These are phyloP conservation scores for Augochlora pura DNA, from an alignment of 1,140 invertebrate genomes.

Conservation along the genomic window DNA sequence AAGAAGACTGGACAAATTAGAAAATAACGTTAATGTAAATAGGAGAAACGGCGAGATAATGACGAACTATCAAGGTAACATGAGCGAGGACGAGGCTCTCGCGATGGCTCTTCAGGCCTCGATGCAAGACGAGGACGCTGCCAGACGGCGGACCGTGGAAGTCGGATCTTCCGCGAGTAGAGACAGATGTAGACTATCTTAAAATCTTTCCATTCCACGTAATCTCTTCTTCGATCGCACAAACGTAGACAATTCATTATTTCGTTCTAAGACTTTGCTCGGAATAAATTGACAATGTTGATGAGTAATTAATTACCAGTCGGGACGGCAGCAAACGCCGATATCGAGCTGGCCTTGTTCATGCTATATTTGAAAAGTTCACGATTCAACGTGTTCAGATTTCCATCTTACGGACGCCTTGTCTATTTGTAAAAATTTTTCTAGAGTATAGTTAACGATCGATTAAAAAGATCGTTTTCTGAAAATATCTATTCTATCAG, in stretches of 20 bases:
- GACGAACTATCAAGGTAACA: constrained; percentile 73
- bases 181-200: constrained; percentile 80
- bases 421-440: constrained; percentile 1
- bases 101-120: constrained; percentile 90
- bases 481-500: not conserved
- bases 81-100: constrained; percentile 93
- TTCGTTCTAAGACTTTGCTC: constrained; percentile 3
- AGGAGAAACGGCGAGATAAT: constrained; percentile 50
- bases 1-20: constrained; percentile 68
- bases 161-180: constrained; percentile 74
- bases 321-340: too few relatives aligned
- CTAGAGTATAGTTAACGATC: not conserved
- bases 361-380: not conserved
- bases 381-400: not conserved
- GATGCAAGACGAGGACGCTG: constrained; percentile 82
- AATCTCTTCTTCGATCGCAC: constrained; percentile 11
- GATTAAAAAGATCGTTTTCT: not conserved
- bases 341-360: too few relatives aligned
- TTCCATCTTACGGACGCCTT: not conserved
- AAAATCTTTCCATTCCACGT: constrained; percentile 40
- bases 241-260: constrained; percentile 6
- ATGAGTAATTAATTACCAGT: too few relatives aligned
- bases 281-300: not conserved
- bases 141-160: constrained; percentile 65
- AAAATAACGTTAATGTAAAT: constrained; percentile 47